Evolutionary conservation across 2,797 vertebrate genomes (phyloP), one percentile per base, ranked within the genome.

Genomic region (Pipistrellus pygmaeus): DNA sequence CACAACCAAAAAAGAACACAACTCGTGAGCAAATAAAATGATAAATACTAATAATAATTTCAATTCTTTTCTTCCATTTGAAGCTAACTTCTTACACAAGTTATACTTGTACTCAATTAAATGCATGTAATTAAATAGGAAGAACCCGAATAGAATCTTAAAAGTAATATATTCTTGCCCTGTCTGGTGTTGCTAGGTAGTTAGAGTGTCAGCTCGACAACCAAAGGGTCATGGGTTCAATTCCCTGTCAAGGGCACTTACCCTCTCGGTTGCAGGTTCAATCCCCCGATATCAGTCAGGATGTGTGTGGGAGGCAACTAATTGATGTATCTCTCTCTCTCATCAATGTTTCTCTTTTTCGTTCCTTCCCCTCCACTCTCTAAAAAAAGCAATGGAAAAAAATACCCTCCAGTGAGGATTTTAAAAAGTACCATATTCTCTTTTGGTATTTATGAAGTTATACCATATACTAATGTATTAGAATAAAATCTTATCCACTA

Each of bases 51-150:
- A 88, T 53, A 46, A 15, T 55, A 51, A 88, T 51, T 62, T 48
- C 8, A 75, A 91, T 23, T 48, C 25, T 71, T 87, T 82, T 27
- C 30, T 51, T 38, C 14, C 35, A 68, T 51, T 62, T 76, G 44
- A 96, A 85, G 32, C 21, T 57, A 14, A 92, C 53, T 17, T 80
- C 81, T 93, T 60, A 78, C 77, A 32, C 44, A 83, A 77, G 6
- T 64, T 69, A 46, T 38, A 81, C 55, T 60, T 90, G 2, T 0
- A 11, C 25, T 83, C 41, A 83, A 14, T 55, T 64, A 35, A 68
- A 75, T 46, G 5, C 27, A 6, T 55, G 21, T 51, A 62, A 77
- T 46, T 48, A 92, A 93, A 48, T 38, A 53, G 6, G 27, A 88
- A 64, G 53, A 64, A 71, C 3, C 21, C 20, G 6, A 12, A 35